Evolutionary conservation across 2,113 vertebrate species (phyloP), one percentile per base, ranked within the genome.

Genomic region (Cebidichthys violaceus): DNA sequence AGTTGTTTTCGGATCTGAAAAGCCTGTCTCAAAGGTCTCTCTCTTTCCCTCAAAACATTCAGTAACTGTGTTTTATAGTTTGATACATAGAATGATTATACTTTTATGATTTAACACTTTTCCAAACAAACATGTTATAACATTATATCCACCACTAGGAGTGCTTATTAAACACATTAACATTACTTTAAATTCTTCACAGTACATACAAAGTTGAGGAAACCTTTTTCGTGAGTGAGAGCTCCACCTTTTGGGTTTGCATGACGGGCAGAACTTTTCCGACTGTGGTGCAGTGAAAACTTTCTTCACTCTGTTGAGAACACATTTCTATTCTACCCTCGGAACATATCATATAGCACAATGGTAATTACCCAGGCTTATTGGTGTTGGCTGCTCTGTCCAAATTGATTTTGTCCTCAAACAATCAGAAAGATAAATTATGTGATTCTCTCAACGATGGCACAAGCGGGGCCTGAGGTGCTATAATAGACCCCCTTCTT

Each of bases 381-480:
- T 86, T 72, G 67, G n/a, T 55, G 50, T 67, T 29, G 66, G 55
- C 65, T 68, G 75, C 66, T 86, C 77, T 75, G 71, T 85, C 50
- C 35, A 39, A 64, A 91, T 85, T 90, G 90, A 93, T 93, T 92
- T 79, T 77, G 75, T 83, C 64, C 52, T 76, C 82, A 85, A 11
- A 24, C 54, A 55, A 55, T 90, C 81, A 79, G 52, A 72, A 69
- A 75, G 79, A 92, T 90, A 87, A 89, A 94, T 92, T 62, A 90
- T 92, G 86, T 91, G 83, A 92, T 89, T 77, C 77, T 72, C 74
- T 87, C 43, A 31, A 83, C 79, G 74, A 65, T 79, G 77, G 86
- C 84, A 77, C 59, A 76, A 62, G 67, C 57, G 74, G 71, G 17
- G 39, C 83, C 83, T 8, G 31, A 70, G 66, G 45, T 60, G 60